Conservation (phyloP, 2,113 vertebrate species). For the Coreoperca whiteheadi region DNA sequence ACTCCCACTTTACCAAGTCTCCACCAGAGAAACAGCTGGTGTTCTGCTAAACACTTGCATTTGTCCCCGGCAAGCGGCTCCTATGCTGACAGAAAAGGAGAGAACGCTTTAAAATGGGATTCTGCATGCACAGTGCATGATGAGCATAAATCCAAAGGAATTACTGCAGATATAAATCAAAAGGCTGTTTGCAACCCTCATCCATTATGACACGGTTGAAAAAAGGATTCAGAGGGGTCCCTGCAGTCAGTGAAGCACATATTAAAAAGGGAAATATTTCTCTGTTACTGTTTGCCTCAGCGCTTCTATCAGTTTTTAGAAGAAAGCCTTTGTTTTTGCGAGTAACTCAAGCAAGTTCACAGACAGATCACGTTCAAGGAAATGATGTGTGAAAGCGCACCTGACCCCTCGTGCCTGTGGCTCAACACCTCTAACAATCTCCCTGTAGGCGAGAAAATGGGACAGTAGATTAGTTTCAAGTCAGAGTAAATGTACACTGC, state of each 20-base stretch:
- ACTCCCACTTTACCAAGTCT: constrained; percentile 26
- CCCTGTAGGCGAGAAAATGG: constrained; percentile 10
- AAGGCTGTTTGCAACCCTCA: constrained; percentile 61
- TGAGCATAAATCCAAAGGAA: constrained; percentile 66
- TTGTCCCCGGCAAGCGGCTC: constrained; percentile 42
- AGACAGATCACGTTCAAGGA: constrained; percentile 27
- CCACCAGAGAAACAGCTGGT: constrained; percentile 63
- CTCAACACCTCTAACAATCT: constrained; percentile 25
- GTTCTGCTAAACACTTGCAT: constrained; percentile 60
- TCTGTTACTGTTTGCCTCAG: constrained; percentile 10
- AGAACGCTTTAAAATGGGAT: constrained; percentile 65
- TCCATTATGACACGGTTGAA: constrained; percentile 19
- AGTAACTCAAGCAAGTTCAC: not conserved
- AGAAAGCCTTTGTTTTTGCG: constrained; percentile 36
- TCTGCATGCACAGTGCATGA: constrained; percentile 52
- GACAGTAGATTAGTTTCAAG: not conserved
- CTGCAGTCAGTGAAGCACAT: constrained; percentile 10
- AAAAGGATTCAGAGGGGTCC: constrained; percentile 14
- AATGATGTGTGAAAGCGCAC: constrained; percentile 42
- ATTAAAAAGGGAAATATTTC: constrained; percentile 32
- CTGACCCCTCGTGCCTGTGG: constrained; percentile 14
- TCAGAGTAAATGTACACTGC: not conserved
- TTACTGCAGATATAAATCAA: constrained; percentile 71
- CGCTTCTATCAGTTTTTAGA: constrained; percentile 6
- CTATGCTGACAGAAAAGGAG: constrained; percentile 44